Evolutionary conservation across 2,113 vertebrate species (phyloP).

Genomic region (Gasterosteus nipponicus): DNA sequence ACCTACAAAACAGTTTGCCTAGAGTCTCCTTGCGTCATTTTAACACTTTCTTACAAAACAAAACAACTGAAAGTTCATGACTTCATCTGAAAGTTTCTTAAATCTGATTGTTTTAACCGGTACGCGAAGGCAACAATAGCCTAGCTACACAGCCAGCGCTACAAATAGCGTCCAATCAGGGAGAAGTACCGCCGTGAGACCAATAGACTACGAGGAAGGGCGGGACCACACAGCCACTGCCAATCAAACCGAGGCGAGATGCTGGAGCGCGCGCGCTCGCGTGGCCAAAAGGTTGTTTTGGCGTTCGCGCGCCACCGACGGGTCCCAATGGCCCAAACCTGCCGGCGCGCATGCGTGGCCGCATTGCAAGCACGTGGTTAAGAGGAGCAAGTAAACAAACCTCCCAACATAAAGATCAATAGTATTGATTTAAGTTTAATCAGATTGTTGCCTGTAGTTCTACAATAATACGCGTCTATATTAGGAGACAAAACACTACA

Average conservation of each 20-base stretch:
- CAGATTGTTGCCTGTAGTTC: background rate
- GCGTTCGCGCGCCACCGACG: constrained; percentile 66
- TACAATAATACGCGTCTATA: background rate
- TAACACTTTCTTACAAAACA: background rate
- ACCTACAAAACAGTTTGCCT: background rate
- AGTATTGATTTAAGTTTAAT: background rate
- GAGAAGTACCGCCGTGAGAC: background rate
- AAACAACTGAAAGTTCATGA: background rate
- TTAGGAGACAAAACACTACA: background rate
- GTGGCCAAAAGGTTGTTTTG: constrained; percentile 64
- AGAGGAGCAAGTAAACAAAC: constrained; percentile 73
- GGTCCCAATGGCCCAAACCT: constrained; percentile 47
- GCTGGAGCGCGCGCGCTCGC: constrained; percentile 54
- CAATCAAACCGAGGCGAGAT: constrained; percentile 50
- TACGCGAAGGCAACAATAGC: constrained; percentile 60
- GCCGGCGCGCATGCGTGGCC: constrained; percentile 56
- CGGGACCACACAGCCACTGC: constrained; percentile 21
- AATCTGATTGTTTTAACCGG: background rate
- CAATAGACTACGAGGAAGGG: constrained; percentile 46
- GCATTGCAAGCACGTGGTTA: constrained; percentile 73
- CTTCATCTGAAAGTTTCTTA: background rate
- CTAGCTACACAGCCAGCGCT: constrained; percentile 60
- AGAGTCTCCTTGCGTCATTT: background rate
- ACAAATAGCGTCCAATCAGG: constrained; percentile 75
- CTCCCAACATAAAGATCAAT: constrained; percentile 6